Percentiles rank a stretch among this genome's conserved stretches.
phyloP scores from a whole-genome alignment of 2,797 vertebrate genomes.

The Nyctalus aviator region DNA sequence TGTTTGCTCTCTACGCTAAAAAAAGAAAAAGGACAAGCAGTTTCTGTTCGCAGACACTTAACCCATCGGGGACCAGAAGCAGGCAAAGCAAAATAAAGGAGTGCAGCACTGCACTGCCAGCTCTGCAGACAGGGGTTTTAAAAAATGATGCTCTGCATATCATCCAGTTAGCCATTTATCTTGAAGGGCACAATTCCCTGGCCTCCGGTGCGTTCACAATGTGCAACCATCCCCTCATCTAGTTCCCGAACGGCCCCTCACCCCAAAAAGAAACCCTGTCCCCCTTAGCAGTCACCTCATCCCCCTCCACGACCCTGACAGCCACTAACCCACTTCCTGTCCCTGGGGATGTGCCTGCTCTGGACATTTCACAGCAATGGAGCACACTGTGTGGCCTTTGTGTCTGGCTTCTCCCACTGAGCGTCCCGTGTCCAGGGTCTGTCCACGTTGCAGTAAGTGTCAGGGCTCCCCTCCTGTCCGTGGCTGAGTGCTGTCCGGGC shows the following conservation, averaged over 20 bases:
- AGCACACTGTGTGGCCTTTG: neutral
- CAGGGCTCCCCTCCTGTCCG: fast-evolving
- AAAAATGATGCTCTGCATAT: neutral
- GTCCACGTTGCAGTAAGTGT: fast-evolving
- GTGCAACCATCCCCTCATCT: neutral
- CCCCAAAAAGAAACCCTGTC: neutral
- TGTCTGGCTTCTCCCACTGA: neutral
- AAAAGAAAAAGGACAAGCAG: neutral
- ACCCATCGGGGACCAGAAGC: neutral
- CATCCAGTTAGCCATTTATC: neutral
- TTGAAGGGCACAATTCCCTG: neutral
- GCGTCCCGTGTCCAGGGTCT: fast-evolving
- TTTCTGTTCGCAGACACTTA: neutral
- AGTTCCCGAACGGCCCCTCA: neutral
- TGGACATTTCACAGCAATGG: neutral
- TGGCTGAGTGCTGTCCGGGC: fast-evolving
- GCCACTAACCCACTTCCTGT: neutral
- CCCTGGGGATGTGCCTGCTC: neutral
- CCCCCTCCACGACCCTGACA: neutral
- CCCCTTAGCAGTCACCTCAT: neutral
- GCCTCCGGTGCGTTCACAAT: neutral
- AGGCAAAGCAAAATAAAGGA: neutral
- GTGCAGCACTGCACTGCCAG: fast-evolving
- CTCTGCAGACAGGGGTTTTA: neutral
- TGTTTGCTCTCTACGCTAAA: constrained; percentile 13